Percentiles rank a stretch among this genome's conserved stretches.
Conservation (phyloP, 2,888 invertebrate species). For the Eupithecia abbreviata region DNA sequence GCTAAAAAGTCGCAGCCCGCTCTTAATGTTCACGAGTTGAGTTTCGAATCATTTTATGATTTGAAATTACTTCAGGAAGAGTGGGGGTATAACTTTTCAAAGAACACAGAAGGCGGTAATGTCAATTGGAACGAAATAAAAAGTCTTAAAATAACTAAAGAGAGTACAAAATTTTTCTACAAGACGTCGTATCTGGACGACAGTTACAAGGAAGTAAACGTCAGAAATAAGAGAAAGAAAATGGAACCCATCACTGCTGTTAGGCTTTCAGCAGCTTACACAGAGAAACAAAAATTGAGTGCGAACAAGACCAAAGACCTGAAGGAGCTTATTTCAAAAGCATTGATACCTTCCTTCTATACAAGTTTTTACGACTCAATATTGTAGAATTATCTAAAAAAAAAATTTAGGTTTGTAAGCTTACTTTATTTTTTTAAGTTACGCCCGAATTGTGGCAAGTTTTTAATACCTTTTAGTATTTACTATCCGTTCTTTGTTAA, state of each 20-base stretch:
- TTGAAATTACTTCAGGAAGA: conserved; percentile 42
- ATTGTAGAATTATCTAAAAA: conserved; percentile 16
- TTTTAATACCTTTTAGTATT: conserved; percentile 18
- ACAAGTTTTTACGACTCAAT: conserved; percentile 18
- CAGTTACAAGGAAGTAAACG: conserved; percentile 35
- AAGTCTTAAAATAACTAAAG: conserved; percentile 35
- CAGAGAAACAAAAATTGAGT: conserved; percentile 18
- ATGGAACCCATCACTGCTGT: conserved; percentile 15
- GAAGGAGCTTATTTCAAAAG: conserved; percentile 24
- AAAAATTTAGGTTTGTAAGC: conserved; percentile 15
- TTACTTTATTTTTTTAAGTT: conserved; percentile 16
- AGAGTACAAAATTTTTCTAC: conserved; percentile 25
- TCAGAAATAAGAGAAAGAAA: conserved; percentile 40
- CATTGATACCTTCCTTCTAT: conserved; percentile 21
- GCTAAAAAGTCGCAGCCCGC: conserved; percentile 35
- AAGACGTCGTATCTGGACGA: conserved; percentile 40
- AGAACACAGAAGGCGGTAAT: conserved; percentile 33
- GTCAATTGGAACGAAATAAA: conserved; percentile 46
- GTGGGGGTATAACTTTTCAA: conserved; percentile 44
- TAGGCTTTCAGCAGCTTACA: conserved; percentile 15
- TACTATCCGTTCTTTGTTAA: conserved; percentile 16
- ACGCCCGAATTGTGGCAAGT: conserved; percentile 17
- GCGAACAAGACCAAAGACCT: conserved; percentile 22
- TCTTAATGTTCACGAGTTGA: conserved; percentile 40
- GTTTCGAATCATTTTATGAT: conserved; percentile 38